Conservation (phyloP, 2,797 vertebrate species). For the Glyptemys insculpta region DNA sequence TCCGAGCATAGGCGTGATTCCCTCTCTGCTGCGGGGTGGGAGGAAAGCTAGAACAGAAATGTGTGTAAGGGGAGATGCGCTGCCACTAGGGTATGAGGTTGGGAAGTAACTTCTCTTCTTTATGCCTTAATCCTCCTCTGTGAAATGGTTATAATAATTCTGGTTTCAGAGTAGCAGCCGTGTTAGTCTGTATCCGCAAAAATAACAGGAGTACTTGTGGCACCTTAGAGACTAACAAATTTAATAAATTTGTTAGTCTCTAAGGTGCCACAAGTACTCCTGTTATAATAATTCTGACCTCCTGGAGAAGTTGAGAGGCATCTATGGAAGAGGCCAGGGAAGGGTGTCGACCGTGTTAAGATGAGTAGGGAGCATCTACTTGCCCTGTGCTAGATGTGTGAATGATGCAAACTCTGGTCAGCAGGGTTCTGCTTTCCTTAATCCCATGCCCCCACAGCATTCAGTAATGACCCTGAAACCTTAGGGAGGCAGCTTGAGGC, state of each 20-base stretch:
- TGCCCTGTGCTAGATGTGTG: background rate
- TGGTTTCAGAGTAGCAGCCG: too few relatives aligned
- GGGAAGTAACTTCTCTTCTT: background rate
- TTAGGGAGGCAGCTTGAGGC: background rate
- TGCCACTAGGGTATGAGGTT: background rate
- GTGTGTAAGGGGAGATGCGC: background rate
- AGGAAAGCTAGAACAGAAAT: background rate
- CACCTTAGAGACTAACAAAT: too few relatives aligned
- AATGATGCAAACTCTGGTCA: background rate
- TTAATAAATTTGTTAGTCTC: too few relatives aligned
- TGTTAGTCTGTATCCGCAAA: too few relatives aligned
- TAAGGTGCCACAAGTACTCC: too few relatives aligned
- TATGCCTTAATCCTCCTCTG: background rate
- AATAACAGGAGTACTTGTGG: too few relatives aligned
- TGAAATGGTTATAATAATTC: background rate
- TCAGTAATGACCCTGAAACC: background rate
- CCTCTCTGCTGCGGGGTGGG: background rate
- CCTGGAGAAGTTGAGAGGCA: background rate
- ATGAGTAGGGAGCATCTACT: background rate
- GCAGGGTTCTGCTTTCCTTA: background rate
- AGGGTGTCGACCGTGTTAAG: constrained; percentile 3
- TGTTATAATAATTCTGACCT: background rate
- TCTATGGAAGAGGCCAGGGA: background rate
- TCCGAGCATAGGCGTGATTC: background rate
- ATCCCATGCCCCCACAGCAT: background rate